Base-by-base conservation (phyloP, 2,888 invertebrate genomes). In the Microplitis manilae region DNA sequence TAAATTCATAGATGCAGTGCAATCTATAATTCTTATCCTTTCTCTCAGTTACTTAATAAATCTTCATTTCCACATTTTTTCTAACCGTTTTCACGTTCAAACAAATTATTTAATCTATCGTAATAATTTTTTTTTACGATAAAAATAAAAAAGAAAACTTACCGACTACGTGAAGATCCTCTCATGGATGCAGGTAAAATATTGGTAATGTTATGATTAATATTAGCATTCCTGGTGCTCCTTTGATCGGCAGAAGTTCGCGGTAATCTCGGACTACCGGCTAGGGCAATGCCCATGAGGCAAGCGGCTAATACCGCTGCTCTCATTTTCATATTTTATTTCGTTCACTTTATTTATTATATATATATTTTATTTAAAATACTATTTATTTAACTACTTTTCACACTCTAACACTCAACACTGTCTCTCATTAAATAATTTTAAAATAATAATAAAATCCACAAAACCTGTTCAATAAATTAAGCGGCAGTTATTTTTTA, bases 181-280 rank as follows among this genome's bases (percentile, higher is more conserved):
- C 87, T 84, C 60, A 79, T 76, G 6, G 87, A 79, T 50, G 84
- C 69, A 13, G 87, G 84, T 60, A 86, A 75, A 70, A 85, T 81
- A 80, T 85, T 87, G 68, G 85, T 86, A 73, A 84, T 79, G 73
- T 85, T 87, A 79, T 80, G 82, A 78, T 81, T 85, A 68, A 83
- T 79, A 76, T 84, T 82, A 30, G 87, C 85, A 78, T 88, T 87
- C 70, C 87, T 86, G 39, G 85, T 86, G 80, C 86, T 87, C 67
- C 88, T 87, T 77, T 88, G 87, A 79, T 88, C 88, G 40, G 88
- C 88, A 79, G 88, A 88, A 79, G 88, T 88, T 80, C 88, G 84
- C 59, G 88, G 88, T 61, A 88, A 80, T 79, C 88, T 85, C 69
- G 88, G 87, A 85, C 88, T 88, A 81, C 86, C 88, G 70, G 87